Conservation (phyloP, 2,113 vertebrate species). For the Corythoichthys haematopterus region DNA sequence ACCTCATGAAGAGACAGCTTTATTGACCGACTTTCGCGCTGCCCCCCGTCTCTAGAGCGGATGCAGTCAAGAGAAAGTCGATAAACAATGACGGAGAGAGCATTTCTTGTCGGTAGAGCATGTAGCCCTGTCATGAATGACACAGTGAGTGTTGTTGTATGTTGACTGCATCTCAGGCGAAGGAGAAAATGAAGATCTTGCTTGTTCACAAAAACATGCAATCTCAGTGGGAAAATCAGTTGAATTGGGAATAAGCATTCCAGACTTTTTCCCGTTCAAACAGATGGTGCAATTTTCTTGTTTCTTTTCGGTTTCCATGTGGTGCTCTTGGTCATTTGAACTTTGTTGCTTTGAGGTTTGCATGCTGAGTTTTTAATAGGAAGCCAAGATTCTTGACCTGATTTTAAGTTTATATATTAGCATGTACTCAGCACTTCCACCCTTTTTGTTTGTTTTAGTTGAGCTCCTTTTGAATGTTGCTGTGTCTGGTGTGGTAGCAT, state of each 20-base stretch:
- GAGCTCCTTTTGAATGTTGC: too few relatives aligned
- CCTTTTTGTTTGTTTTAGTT: too few relatives aligned
- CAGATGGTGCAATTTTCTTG: neutral
- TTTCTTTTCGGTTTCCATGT: neutral
- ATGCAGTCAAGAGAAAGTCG: slow-evolving; percentile 12
- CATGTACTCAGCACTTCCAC: too few relatives aligned
- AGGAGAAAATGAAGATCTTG: neutral
- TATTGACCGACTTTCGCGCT: slow-evolving; percentile 9
- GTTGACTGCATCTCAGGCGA: neutral
- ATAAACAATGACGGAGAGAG: slow-evolving; percentile 19
- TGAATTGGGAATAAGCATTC: neutral
- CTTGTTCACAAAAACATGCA: neutral
- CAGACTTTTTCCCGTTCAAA: neutral
- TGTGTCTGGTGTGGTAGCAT: too few relatives aligned
- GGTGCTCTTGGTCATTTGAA: neutral
- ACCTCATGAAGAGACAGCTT: neutral
- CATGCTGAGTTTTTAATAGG: neutral
- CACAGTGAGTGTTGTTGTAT: neutral
- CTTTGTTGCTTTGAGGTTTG: neutral
- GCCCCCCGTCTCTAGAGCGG: neutral
- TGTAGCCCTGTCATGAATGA: slow-evolving; percentile 3
- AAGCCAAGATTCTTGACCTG: neutral
- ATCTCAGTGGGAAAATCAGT: neutral
- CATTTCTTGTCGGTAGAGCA: slow-evolving; percentile 1
- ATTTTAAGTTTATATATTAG: neutral